These are phyloP conservation scores for Diphyllodes magnificus DNA, from an alignment of 2,113 vertebrate genomes.

Conservation along the genomic window DNA sequence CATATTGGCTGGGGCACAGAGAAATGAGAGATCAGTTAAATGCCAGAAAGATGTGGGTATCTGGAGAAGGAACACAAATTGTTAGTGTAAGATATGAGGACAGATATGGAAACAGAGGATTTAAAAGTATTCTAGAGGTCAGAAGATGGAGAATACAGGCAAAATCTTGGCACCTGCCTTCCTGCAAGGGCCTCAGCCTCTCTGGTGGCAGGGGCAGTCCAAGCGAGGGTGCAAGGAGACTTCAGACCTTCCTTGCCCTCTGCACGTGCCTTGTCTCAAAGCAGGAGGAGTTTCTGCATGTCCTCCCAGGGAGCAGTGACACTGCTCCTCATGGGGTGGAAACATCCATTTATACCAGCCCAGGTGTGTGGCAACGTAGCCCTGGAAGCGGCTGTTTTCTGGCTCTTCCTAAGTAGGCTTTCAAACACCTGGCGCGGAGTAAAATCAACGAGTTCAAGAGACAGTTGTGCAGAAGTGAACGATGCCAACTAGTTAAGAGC, in stretches of 20 bases:
- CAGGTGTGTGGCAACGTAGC: rapidly evolving
- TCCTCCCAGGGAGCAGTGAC: background rate
- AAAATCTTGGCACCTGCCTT: background rate
- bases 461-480: background rate
- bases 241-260: background rate
- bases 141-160: background rate
- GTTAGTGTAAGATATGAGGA: background rate
- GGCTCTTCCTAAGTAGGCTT: background rate
- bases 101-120: background rate
- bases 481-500: background rate
- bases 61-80: background rate
- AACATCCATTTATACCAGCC: background rate
- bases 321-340: background rate
- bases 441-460: background rate
- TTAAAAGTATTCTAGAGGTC: background rate
- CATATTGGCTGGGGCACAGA: background rate
- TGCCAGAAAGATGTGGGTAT: background rate
- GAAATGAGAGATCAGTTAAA: background rate
- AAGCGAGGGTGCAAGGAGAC: background rate
- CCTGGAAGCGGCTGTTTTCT: rapidly evolving
- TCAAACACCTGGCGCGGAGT: background rate
- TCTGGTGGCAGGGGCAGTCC: background rate
- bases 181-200: background rate
- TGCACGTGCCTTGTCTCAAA: background rate
- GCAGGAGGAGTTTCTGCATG: background rate